Base-by-base conservation (phyloP, 2,797 vertebrate genomes). In the Naso thynnoides region DNA sequence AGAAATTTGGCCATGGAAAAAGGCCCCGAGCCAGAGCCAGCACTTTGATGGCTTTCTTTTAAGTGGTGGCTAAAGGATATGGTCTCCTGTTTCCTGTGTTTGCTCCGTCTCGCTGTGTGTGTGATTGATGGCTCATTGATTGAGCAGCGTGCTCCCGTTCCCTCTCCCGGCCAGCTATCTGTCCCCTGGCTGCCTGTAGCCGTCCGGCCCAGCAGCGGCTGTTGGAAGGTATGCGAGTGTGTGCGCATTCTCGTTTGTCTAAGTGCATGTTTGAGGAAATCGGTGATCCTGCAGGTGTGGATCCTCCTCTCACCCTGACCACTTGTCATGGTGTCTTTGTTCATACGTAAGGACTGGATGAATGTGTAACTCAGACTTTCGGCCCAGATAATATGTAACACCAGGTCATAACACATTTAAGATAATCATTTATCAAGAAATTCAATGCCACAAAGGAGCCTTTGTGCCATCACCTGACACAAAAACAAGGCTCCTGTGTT, bases 31-130 rank as follows among this genome's bases (percentile, higher is more conserved):
- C 83, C 65, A 70, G 65, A 86, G 82, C 73, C 88, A 85, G 85
- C 70, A 47, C 86, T 92, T 91, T 91, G 89, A 90, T 89, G 89
- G 79, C 88, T 92, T 91, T 83, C 77, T 87, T 85, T 87, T 81
- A 86, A 91, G 87, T 86, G 85, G 77, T 90, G 85, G 88, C 90
- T 91, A 89, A 86, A 92, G 82, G 87, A 91, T 89, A 87, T 68
- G 75, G 65, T 87, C 87, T 82, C 83, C 82, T 85, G 87, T 90
- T 93, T 91, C 88, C 88, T 89, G 83, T 84, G 84, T 91, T 86
- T 88, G 73, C 79, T 85, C 60, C 61, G 33, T 88, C 76, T 88
- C 26, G 29, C 79, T 80, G 73, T 83, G 72, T 59, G 54, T 65
- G 73, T 61, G 77, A 92, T 90, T 88, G 89, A 91, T 92, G 88